A percentile compares a stretch with the other conserved stretches of the same genome.
Evolutionary conservation across 2,888 invertebrate species (phyloP).

Genomic region (Protodeltote pygarga): DNA sequence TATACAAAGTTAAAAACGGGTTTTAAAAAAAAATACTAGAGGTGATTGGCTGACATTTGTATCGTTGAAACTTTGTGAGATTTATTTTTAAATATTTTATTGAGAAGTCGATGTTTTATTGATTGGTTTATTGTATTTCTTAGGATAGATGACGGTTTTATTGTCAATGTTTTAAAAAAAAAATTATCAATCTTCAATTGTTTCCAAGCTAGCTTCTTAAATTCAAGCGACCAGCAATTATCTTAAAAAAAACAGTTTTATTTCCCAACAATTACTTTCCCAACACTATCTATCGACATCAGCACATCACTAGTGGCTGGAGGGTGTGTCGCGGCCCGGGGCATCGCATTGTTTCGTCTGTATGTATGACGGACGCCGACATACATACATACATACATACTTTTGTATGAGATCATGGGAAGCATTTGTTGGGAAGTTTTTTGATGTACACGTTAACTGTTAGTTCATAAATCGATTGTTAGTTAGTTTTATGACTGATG

Average conservation of each 20-base stretch:
- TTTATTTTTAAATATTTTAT: neutral
- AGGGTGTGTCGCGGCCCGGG: slow-evolving; percentile 80
- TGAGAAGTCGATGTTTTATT: neutral
- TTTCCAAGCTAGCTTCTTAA: too few relatives aligned
- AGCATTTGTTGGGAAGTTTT: slow-evolving; percentile 54
- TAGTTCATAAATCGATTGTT: slow-evolving; percentile 19
- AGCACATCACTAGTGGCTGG: slow-evolving; percentile 67
- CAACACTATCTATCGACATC: slow-evolving; percentile 52
- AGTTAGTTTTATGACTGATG: neutral
- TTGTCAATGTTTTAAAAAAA: too few relatives aligned
- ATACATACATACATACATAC: slow-evolving; percentile 39
- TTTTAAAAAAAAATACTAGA: too few relatives aligned
- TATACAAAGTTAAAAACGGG: too few relatives aligned
- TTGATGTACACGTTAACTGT: slow-evolving; percentile 32
- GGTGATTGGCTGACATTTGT: too few relatives aligned
- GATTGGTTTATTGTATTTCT: too few relatives aligned
- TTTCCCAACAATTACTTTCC: neutral
- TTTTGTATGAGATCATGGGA: slow-evolving; percentile 64
- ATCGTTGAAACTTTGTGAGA: too few relatives aligned
- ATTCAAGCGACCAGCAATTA: neutral
- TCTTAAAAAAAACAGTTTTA: neutral
- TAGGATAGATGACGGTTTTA: too few relatives aligned
- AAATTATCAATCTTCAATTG: too few relatives aligned
- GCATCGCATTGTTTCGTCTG: slow-evolving; percentile 83
- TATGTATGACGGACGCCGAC: slow-evolving; percentile 79